Evolutionary conservation across 2,113 vertebrate genomes (phyloP).

Genomic region (Pollachius pollachius): DNA sequence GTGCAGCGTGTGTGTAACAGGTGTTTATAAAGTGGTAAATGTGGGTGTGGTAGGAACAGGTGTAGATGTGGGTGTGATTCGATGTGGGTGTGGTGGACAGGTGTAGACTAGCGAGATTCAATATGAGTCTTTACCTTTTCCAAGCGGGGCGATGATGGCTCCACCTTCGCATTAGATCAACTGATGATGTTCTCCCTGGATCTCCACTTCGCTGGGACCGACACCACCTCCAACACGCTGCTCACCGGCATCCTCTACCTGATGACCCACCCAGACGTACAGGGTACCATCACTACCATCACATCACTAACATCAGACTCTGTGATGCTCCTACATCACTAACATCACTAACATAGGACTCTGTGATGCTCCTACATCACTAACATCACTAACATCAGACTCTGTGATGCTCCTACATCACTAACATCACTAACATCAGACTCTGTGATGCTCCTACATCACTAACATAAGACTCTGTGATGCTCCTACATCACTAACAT

Average conservation of each 20-base stretch:
- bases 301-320: background rate
- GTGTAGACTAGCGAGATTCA: background rate
- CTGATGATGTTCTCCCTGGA: constrained; percentile 44
- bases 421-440: no score
- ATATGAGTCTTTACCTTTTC: background rate
- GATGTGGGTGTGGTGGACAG: background rate
- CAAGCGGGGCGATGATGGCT: constrained; percentile 23
- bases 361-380: background rate
- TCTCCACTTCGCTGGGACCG: constrained; percentile 62
- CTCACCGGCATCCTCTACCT: constrained; percentile 53
- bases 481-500: no score
- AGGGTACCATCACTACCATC: background rate
- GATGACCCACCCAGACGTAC: background rate
- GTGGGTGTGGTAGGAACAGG: no score
- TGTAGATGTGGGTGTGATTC: background rate
- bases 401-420: no score
- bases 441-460: no score
- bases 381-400: no score
- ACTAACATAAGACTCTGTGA: no score
- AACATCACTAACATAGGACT: background rate
- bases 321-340: background rate
- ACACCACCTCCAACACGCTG: constrained; percentile 66
- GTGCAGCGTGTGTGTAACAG: no score
- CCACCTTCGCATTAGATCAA: constrained; percentile 42
- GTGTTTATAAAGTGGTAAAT: no score